Conservation (phyloP, 2,797 vertebrate species). For the Phataginus tricuspis region DNA sequence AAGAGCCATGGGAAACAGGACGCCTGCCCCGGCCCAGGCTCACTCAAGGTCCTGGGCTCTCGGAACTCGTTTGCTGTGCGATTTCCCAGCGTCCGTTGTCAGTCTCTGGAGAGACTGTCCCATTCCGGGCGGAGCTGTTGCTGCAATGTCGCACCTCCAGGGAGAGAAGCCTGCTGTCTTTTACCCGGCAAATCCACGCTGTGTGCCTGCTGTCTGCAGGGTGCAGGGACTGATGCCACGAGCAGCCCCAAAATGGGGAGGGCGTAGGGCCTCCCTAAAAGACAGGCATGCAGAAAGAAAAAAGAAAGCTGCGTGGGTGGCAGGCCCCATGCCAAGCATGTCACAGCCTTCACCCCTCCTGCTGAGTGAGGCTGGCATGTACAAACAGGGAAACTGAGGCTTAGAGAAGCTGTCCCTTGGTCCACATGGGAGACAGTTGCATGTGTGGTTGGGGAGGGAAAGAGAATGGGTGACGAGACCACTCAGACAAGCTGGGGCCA, state of each 20-base stretch:
- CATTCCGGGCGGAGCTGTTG: accelerated
- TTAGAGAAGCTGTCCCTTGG: accelerated
- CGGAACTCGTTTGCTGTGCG: accelerated
- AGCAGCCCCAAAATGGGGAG: too few species aligned
- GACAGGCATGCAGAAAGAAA: accelerated
- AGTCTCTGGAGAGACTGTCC: accelerated
- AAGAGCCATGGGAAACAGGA: background rate
- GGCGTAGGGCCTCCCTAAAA: accelerated
- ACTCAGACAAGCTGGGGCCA: accelerated
- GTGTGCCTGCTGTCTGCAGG: accelerated
- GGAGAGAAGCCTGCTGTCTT: accelerated
- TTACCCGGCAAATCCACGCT: accelerated
- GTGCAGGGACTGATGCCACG: accelerated
- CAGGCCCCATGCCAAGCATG: accelerated
- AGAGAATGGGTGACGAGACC: accelerated
- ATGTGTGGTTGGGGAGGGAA: too few species aligned
- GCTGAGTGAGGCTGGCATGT: background rate
- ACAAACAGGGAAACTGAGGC: background rate
- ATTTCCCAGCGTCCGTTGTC: accelerated
- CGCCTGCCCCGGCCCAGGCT: background rate
- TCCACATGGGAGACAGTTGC: accelerated
- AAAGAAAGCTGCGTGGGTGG: accelerated
- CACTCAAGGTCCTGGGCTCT: background rate
- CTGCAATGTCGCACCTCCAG: background rate
- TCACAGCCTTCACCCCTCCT: accelerated